Evolutionary conservation across 2,888 invertebrate species (phyloP).

Genomic region (Stenichneumon culpator): DNA sequence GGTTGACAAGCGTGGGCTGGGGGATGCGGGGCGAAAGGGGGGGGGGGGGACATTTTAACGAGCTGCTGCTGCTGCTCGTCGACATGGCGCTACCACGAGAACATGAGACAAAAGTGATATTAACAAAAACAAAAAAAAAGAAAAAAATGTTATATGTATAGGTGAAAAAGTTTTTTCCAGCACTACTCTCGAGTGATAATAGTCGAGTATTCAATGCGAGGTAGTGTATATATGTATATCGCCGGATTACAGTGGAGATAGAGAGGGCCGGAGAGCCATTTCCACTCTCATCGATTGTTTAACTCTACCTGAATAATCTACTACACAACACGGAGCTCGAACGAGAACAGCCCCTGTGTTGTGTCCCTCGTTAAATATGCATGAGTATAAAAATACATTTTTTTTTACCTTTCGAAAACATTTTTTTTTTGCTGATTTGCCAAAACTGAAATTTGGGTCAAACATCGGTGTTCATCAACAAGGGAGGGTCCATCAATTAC

Average conservation of each 20-base stretch:
- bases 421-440: too few relatives aligned
- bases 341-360: not conserved
- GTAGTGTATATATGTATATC: not conserved
- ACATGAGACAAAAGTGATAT: conserved; percentile 22
- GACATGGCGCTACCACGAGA: not conserved
- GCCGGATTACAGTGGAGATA: conserved; percentile 7
- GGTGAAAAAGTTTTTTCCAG: conserved; percentile 21
- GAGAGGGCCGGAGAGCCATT: conserved; percentile 8
- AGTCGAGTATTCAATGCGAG: conserved; percentile 28
- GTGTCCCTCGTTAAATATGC: not conserved
- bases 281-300: conserved; percentile 32
- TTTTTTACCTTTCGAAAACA: not conserved
- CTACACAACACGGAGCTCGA: not conserved
- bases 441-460: too few relatives aligned
- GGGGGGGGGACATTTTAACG: conserved; percentile 33
- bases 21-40: not conserved
- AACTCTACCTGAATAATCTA: conserved; percentile 21
- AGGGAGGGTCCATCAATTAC: too few relatives aligned
- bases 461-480: too few relatives aligned
- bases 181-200: conserved; percentile 29
- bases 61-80: conserved; percentile 15
- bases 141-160: not conserved
- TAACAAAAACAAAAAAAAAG: conserved; percentile 10
- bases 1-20: not conserved
- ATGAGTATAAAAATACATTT: not conserved